A percentile compares a stretch with the other conserved stretches of the same genome.
Evolutionary conservation across 2,888 invertebrate genomes (phyloP).

Genomic region (Spodoptera littoralis): DNA sequence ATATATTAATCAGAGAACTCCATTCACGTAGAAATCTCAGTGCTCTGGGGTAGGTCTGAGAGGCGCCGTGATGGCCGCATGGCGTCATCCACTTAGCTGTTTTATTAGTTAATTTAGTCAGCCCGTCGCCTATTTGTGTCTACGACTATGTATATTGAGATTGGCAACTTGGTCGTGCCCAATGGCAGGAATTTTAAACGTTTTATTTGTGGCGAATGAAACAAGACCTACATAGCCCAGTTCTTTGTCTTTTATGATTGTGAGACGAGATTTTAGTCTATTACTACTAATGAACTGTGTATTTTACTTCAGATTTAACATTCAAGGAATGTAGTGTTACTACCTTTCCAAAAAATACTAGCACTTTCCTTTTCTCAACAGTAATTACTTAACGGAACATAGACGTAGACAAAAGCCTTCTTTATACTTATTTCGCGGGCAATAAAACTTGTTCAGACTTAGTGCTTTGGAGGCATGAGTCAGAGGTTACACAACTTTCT

Average conservation of each 20-base stretch:
- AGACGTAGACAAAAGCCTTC: too few species aligned
- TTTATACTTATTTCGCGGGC: too few species aligned
- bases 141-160: constrained; percentile 36
- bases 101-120: constrained; percentile 58
- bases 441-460: too few species aligned
- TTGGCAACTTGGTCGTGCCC: constrained; percentile 25
- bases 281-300: too few species aligned
- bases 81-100: constrained; percentile 57
- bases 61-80: constrained; percentile 50
- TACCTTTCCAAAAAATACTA: too few species aligned
- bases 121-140: constrained; percentile 28
- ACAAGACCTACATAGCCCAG: too few species aligned
- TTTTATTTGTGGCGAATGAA: constrained; percentile 22
- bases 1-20: constrained; percentile 4
- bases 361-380: too few species aligned
- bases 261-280: too few species aligned
- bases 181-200: constrained; percentile 35
- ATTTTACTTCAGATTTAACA: too few species aligned
- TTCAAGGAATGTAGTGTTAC: too few species aligned
- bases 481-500: neutral
- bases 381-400: too few species aligned
- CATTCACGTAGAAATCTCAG: constrained; percentile 23
- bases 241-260: too few species aligned
- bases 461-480: constrained; percentile 5
- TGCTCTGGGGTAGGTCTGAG: constrained; percentile 21